Evolutionary conservation across 2,113 vertebrate genomes (phyloP).

Genomic region (Edolisoma coerulescens): DNA sequence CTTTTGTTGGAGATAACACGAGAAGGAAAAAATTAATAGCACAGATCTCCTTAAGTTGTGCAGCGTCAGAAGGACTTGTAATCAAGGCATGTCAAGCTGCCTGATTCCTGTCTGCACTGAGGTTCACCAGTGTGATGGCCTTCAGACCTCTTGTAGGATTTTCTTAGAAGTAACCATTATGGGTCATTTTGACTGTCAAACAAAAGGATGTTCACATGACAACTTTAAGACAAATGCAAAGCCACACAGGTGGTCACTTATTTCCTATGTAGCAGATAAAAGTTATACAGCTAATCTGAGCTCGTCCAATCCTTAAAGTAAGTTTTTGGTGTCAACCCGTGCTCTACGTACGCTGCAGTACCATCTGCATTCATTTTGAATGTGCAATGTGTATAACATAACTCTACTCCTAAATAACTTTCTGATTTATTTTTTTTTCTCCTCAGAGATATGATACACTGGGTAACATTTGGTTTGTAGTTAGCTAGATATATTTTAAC

Average conservation of each 20-base stretch:
- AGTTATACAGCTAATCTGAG: background rate
- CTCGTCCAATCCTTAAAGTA: background rate
- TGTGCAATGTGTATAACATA: background rate
- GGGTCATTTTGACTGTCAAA: background rate
- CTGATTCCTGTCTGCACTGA: background rate
- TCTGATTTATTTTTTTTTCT: background rate
- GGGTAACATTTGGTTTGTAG: background rate
- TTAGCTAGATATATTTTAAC: background rate
- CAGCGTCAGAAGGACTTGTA: background rate
- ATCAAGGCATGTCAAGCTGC: background rate
- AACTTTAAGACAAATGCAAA: background rate
- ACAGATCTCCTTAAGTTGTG: background rate
- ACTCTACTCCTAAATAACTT: background rate
- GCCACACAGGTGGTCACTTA: fast-evolving
- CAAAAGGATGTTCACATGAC: background rate
- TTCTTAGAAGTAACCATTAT: background rate
- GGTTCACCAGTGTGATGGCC: background rate
- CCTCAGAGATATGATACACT: background rate
- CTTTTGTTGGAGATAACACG: background rate
- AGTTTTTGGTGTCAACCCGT: background rate
- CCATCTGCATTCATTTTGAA: background rate
- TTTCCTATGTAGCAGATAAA: background rate
- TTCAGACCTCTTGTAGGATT: background rate
- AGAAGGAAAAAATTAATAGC: background rate
- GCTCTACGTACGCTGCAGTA: background rate